These are phyloP conservation scores for Acrocyrtus sp. DNA, from an alignment of 2,888 invertebrate genomes.

Conservation along the genomic window DNA sequence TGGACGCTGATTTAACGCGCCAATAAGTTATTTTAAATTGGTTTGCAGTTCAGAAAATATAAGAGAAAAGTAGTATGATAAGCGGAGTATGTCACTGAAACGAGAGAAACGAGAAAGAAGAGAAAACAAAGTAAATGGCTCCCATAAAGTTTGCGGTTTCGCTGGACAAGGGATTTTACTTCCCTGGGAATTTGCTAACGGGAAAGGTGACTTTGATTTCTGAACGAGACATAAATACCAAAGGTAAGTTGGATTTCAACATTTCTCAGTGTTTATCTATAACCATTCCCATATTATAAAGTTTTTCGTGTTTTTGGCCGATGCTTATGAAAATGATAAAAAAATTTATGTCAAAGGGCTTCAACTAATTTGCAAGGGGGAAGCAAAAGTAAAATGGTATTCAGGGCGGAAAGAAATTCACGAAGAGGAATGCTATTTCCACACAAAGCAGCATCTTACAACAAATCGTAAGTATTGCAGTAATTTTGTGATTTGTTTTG, in stretches of 20 bases:
- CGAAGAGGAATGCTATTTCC: conserved; percentile 22
- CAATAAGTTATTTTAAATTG: no score
- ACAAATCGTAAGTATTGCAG: conserved; percentile 31
- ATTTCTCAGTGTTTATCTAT: no score
- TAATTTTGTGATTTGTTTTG: no score
- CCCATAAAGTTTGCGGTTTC: conserved; percentile 23
- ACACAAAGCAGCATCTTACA: conserved; percentile 14
- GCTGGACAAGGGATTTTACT: conserved; percentile 33
- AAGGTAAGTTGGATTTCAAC: no score
- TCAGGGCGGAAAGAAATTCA: conserved; percentile 23
- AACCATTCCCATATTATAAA: no score
- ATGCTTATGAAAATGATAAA: neutral
- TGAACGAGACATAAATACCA: conserved; percentile 31
- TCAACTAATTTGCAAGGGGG: conserved; percentile 29
- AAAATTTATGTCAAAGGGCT: conserved; percentile 7
- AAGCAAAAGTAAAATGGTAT: conserved; percentile 30
- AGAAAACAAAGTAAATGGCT: no score
- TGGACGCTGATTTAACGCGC: no score
- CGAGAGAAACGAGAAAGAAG: no score
- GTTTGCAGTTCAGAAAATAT: no score
- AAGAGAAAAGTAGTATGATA: no score
- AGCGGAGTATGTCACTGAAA: no score
- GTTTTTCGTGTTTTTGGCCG: no score
- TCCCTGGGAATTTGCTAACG: conserved; percentile 21
- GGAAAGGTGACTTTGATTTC: conserved; percentile 26